Evolutionary conservation across 1,140 invertebrate species (phyloP).

Genomic region (Phthorimaea operculella): DNA sequence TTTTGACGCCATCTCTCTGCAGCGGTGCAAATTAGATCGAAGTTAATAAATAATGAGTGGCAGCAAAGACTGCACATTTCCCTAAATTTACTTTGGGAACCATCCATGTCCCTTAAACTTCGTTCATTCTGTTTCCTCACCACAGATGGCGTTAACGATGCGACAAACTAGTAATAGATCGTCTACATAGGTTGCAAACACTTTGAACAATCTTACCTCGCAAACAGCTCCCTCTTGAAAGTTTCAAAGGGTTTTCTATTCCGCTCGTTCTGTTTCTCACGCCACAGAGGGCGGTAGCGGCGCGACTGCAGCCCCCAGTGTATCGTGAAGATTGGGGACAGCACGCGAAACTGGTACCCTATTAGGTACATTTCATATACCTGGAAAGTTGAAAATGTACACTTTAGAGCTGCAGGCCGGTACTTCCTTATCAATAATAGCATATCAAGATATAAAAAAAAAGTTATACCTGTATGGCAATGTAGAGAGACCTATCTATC

Average conservation of each 20-base stretch:
- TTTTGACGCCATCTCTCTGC: no score
- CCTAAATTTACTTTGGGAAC: no score
- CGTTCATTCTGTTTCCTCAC: constrained; percentile 85
- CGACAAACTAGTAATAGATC: constrained; percentile 84
- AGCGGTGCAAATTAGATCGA: no score
- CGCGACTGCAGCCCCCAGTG: constrained; percentile 90
- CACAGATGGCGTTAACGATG: constrained; percentile 82
- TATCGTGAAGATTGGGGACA: constrained; percentile 90
- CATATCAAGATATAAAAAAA: no score
- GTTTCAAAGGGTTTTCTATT: constrained; percentile 85
- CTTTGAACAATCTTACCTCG: constrained; percentile 30
- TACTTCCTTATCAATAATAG: no score
- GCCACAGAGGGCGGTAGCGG: constrained; percentile 80
- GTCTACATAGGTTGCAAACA: constrained; percentile 79
- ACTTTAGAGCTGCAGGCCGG: no score
- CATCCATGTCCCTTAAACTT: no score
- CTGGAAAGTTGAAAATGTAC: constrained; percentile 61
- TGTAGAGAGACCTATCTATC: no score
- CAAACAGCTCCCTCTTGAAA: constrained; percentile 87
- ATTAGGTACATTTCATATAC: constrained; percentile 94
- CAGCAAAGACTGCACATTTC: no score
- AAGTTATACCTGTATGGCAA: no score
- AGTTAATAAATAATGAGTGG: no score
- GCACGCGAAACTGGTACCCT: constrained; percentile 89
- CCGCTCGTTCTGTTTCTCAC: constrained; percentile 85